phyloP scores from a whole-genome alignment of 2,113 vertebrate genomes.

The Gulo gulo region DNA sequence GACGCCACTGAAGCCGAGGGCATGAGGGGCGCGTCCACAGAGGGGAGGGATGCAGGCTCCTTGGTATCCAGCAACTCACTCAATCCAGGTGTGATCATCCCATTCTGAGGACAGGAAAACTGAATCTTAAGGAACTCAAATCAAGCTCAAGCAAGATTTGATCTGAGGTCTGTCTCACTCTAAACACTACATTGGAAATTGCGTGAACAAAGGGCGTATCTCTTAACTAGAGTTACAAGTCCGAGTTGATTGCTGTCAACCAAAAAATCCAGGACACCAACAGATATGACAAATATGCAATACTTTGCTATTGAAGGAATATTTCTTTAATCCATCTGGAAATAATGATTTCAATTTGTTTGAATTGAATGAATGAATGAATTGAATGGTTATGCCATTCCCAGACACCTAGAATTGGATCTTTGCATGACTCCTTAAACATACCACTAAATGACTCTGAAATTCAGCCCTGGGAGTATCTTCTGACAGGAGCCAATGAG shows the following conservation, averaged over 20 bases:
- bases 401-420: background rate
- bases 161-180: background rate
- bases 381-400: background rate
- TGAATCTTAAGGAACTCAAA: background rate
- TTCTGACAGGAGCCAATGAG: background rate
- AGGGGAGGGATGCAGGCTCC: background rate
- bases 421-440: background rate
- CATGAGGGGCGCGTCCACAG: fast-evolving
- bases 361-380: too few species aligned
- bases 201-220: background rate
- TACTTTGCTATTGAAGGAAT: background rate
- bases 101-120: background rate
- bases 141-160: background rate
- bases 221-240: background rate
- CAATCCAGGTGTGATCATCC: fast-evolving
- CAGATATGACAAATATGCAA: background rate
- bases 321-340: background rate
- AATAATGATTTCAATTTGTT: background rate
- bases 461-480: background rate
- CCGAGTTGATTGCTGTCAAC: background rate
- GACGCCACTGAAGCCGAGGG: fast-evolving
- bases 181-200: background rate
- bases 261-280: background rate
- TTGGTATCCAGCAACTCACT: fast-evolving
- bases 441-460: background rate